Base-by-base conservation (phyloP, 2,888 invertebrate species). In the Pachymerium ferrugineum region DNA sequence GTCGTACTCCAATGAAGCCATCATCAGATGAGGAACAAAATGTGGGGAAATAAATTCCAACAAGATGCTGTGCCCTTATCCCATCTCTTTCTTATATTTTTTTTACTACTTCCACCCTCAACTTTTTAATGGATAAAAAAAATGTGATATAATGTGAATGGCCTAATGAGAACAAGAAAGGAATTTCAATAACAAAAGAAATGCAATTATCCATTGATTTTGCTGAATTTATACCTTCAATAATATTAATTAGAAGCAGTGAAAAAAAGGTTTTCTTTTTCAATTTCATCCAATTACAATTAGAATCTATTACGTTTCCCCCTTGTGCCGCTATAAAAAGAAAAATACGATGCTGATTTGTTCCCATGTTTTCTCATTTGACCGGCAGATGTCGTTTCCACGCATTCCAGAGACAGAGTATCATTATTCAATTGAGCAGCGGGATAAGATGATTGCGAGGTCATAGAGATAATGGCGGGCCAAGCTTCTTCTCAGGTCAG, bases 371-470 rank as follows among this genome's bases (percentile, higher is more conserved):
- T 62, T 62, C 62, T 8, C 62, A 28, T 62, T 62, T 62, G 62
- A 62, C 62, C 62, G 62, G 62, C 62, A 62, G 62, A 62, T 62
- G 62, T 62, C 62, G 62, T 62, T 62, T 62, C 12, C 62, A 28
- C 62, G 62, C 62, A 62, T 62, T 62, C 62, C 62, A 28, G 47
- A 10, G 62, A 8, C 10, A 10, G 28, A 38, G 38, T 12, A 28
- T 62, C 62, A 62, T 62, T 62, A 62, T 62, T 62, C 62, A 62
- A 62, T 62, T 62, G 62, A 62, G 62, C 62, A 62, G 28, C 62
- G 62, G 62, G 62, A 62, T 62, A n/a, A 62, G 62, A 62, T 62
- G 62, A 62, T 62, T 62, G 28, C 62, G 62, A 62, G 62, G 62
- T 62, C 62, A 62, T 6, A 25, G 62, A 62, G 62, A 62, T 62